A percentile compares a stretch with the other conserved stretches of the same genome.
phyloP scores from a whole-genome alignment of 2,888 invertebrate genomes.

The Lissonota sp. region DNA sequence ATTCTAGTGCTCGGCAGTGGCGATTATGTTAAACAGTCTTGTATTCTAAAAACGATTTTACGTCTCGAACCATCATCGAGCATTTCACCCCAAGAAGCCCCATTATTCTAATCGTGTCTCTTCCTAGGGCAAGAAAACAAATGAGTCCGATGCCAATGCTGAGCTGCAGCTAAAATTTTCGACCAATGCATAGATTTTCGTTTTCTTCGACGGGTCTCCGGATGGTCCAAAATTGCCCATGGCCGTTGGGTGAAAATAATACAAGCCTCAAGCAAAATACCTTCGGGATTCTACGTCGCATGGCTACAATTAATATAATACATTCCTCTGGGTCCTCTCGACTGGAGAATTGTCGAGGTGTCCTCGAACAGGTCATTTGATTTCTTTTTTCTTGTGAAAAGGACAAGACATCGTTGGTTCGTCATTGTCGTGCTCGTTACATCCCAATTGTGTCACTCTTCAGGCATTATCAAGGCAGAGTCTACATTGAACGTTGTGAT shows the following conservation, averaged over 20 bases:
- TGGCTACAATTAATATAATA: constrained; percentile 34
- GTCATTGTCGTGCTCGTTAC: constrained; percentile 71
- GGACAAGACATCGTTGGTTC: constrained; percentile 20
- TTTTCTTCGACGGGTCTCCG: not conserved
- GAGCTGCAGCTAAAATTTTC: not conserved
- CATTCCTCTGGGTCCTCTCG: constrained; percentile 28
- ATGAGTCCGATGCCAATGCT: constrained; percentile 24
- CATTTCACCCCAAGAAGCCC: constrained; percentile 48
- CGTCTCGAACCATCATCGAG: constrained; percentile 23
- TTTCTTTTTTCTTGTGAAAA: constrained; percentile 9
- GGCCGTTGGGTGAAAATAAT: constrained; percentile 30
- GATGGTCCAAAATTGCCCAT: not conserved
- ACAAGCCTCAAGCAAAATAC: constrained; percentile 9
- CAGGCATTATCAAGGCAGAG: constrained; percentile 17
- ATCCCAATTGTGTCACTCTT: constrained; percentile 75
- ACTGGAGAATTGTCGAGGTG: constrained; percentile 39
- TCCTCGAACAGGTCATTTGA: constrained; percentile 41
- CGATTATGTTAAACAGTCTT: constrained; percentile 82
- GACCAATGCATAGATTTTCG: too few relatives aligned
- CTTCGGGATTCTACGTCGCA: constrained; percentile 8
- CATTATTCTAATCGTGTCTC: constrained; percentile 80
- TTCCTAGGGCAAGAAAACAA: constrained; percentile 44
- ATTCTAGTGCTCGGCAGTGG: constrained; percentile 62
- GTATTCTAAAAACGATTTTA: constrained; percentile 65
- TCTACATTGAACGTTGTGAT: constrained; percentile 67